A percentile compares a stretch with the other conserved stretches of the same genome.
phyloP scores from a whole-genome alignment of 1,140 invertebrate species.

The Pissodes strobi region DNA sequence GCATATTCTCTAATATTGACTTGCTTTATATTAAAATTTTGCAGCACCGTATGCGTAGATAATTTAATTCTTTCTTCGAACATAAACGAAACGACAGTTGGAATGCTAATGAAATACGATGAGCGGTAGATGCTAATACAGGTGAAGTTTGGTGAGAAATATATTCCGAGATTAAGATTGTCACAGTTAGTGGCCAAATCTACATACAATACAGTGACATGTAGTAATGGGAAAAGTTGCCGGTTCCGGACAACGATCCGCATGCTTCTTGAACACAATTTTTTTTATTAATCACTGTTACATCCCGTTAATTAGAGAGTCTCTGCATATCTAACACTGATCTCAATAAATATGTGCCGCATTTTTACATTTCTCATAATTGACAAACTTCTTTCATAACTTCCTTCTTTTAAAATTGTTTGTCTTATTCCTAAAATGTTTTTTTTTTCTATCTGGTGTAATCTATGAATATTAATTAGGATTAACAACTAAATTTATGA shows the following conservation, averaged over 20 bases:
- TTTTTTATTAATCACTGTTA: constrained; percentile 55
- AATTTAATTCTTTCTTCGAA: constrained; percentile 3
- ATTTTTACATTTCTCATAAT: constrained; percentile 47
- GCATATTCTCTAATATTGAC: too few species aligned
- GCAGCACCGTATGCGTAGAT: too few species aligned
- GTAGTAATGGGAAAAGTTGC: constrained; percentile 52
- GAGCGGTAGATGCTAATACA: constrained; percentile 21
- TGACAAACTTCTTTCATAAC: constrained; percentile 38
- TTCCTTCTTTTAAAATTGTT: constrained; percentile 15
- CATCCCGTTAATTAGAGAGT: constrained; percentile 56
- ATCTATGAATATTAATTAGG: constrained; percentile 1
- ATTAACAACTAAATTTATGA: too few species aligned
- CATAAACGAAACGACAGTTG: constrained; percentile 21
- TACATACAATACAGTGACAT: constrained; percentile 56
- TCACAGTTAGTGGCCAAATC: constrained; percentile 53
- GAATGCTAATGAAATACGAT: constrained; percentile 28
- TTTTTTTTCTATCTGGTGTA: not conserved
- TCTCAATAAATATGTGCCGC: constrained; percentile 41
- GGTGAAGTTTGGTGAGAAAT: constrained; percentile 46
- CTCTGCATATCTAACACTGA: constrained; percentile 48
- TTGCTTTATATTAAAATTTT: too few species aligned
- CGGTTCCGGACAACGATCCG: constrained; percentile 44
- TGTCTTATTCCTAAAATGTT: not conserved
- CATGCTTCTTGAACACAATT: constrained; percentile 53
- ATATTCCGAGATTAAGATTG: constrained; percentile 53